Evolutionary conservation across 2,888 invertebrate species (phyloP).

Genomic region (Bombylius major): DNA sequence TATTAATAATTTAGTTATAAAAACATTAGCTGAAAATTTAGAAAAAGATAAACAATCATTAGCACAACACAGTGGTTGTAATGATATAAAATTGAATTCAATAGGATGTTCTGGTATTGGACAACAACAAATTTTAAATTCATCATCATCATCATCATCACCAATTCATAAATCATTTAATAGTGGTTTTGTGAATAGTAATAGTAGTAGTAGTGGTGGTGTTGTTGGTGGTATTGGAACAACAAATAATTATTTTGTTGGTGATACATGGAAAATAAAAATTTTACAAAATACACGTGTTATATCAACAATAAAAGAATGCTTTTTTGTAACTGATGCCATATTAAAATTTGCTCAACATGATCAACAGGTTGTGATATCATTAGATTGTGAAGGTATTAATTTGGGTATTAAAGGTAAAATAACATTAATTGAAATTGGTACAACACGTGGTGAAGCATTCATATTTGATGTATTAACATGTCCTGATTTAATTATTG

Average conservation of each 20-base stretch:
- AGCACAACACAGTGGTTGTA: constrained; percentile 18
- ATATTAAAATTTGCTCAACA: constrained; percentile 46
- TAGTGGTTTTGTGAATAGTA: neutral
- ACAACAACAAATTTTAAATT: too few relatives aligned
- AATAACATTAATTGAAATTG: constrained; percentile 74
- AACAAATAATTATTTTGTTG: constrained; percentile 39
- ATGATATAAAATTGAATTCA: constrained; percentile 29
- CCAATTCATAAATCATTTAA: constrained; percentile 23
- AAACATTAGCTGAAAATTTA: constrained; percentile 79
- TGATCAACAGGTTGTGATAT: constrained; percentile 48
- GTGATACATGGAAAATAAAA: constrained; percentile 70
- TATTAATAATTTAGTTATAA: constrained; percentile 76
- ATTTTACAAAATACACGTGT: constrained; percentile 71
- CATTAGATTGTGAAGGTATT: constrained; percentile 87
- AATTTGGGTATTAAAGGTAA: constrained; percentile 82
- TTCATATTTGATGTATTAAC: constrained; percentile 81
- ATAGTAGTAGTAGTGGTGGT: neutral
- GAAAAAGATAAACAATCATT: constrained; percentile 37
- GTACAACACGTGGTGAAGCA: constrained; percentile 67
- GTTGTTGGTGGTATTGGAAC: constrained; percentile 16
- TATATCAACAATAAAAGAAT: constrained; percentile 66
- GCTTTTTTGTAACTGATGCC: constrained; percentile 61
- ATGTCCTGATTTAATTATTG: constrained; percentile 63
- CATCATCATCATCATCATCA: constrained; percentile 15
- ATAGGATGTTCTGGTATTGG: too few relatives aligned